Evolutionary conservation across 53 echinoderm and acorn worm genomes (phyloP).

Genomic region (Echinarachnius parma): DNA sequence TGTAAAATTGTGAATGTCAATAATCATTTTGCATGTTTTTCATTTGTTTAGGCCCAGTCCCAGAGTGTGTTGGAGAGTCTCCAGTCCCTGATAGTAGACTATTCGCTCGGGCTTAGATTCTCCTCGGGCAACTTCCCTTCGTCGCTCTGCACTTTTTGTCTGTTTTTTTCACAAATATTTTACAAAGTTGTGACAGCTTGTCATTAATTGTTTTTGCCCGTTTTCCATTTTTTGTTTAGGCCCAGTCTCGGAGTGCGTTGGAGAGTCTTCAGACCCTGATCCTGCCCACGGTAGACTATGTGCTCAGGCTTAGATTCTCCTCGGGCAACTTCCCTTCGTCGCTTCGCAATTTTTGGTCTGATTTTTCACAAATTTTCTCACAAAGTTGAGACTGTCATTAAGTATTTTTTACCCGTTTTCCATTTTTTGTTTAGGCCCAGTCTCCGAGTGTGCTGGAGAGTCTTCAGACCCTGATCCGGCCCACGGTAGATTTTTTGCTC

Average conservation of each 20-base stretch:
- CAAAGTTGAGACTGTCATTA: too few species aligned
- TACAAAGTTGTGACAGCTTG: too few species aligned
- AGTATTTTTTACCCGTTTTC: background rate
- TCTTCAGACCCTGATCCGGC: conserved; percentile 61
- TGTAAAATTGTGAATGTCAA: too few species aligned
- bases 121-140: conserved; percentile 91
- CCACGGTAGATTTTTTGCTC: conserved; percentile 73
- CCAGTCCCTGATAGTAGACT: conserved; percentile 72
- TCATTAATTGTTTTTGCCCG: too few species aligned
- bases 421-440: conserved; percentile 17
- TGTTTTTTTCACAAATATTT: too few species aligned
- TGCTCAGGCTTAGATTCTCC: conserved; percentile 59
- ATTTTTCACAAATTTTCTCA: too few species aligned
- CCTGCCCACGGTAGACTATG: conserved; percentile 76
- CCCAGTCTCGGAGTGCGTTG: conserved; percentile 21
- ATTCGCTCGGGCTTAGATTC: conserved; percentile 55
- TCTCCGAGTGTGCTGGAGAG: conserved; percentile 21
- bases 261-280: conserved; percentile 50
- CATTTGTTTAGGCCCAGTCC: conserved; percentile 17
- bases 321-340: conserved; percentile 95
- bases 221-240: conserved; percentile 23
- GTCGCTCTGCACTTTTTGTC: conserved; percentile 86
- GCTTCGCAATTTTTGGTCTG: too few species aligned
- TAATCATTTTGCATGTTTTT: too few species aligned
- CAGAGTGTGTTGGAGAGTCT: conserved; percentile 34